Evolutionary conservation across 64 coral and sea anemone genomes (phyloP).

Genomic region (Dendronephthya gigantea): DNA sequence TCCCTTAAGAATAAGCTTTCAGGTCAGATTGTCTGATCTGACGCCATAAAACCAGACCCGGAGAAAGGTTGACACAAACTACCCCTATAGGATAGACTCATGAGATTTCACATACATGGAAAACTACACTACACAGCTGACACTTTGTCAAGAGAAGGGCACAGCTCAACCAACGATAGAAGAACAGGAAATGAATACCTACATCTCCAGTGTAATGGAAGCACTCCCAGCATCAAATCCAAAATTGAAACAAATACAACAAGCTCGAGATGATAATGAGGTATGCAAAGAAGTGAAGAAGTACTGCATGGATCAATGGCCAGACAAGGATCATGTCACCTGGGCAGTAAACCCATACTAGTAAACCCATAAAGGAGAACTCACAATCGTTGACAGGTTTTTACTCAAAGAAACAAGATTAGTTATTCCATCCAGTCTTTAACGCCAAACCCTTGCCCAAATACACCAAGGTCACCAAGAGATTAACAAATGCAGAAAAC

Average conservation of each 20-base stretch:
- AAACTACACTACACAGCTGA: conserved; percentile 12
- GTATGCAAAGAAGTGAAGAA: too few species aligned
- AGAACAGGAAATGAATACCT: conserved; percentile 23
- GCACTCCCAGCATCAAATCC: too few species aligned
- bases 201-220: too few species aligned
- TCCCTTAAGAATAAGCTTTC: neutral
- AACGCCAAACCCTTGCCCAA: conserved; percentile 31
- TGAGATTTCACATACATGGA: conserved; percentile 27
- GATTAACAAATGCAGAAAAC: conserved; percentile 26
- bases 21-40: neutral
- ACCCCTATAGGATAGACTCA: conserved; percentile 1
- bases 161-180: neutral
- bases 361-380: too few species aligned
- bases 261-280: too few species aligned
- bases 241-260: too few species aligned
- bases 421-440: conserved; percentile 27
- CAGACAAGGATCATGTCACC: too few species aligned
- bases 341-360: too few species aligned
- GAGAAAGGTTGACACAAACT: neutral
- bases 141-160: conserved; percentile 17
- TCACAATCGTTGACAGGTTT: too few species aligned
- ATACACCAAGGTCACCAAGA: conserved; percentile 36
- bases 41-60: too few species aligned
- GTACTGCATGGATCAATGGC: too few species aligned
- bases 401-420: too few species aligned